A percentile compares a stretch with the other conserved stretches of the same genome.
Evolutionary conservation across 1,140 invertebrate genomes (phyloP).

Genomic region (Fopius arisanus): DNA sequence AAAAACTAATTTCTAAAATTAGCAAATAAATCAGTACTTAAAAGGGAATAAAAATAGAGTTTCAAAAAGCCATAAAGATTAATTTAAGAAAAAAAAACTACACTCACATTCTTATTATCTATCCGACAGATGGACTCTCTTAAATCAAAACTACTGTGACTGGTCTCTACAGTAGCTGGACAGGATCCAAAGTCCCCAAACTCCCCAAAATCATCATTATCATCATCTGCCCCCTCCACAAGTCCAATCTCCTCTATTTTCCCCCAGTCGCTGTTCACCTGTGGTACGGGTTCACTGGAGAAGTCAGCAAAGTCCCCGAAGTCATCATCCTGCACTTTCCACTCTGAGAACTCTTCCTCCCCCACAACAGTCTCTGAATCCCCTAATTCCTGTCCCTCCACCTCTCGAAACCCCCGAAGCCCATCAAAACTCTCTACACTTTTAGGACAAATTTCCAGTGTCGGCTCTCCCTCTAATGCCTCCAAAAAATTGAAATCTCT

Average conservation of each 20-base stretch:
- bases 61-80: background rate
- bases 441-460: background rate
- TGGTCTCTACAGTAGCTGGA: constrained; percentile 42
- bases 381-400: background rate
- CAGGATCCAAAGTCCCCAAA: constrained; percentile 67
- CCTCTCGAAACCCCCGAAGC: background rate
- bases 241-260: background rate
- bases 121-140: constrained; percentile 65
- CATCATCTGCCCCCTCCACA: constrained; percentile 30
- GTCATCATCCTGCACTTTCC: constrained; percentile 42
- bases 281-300: constrained; percentile 25
- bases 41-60: background rate
- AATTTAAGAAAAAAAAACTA: constrained; percentile 23
- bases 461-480: background rate
- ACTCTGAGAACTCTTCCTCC: constrained; percentile 9
- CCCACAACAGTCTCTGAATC: background rate
- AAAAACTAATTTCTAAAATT: too few relatives aligned
- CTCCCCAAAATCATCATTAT: constrained; percentile 68
- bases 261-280: constrained; percentile 15
- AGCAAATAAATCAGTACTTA: too few relatives aligned
- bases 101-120: constrained; percentile 63
- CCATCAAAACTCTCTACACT: background rate
- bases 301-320: constrained; percentile 58
- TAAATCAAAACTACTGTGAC: constrained; percentile 49
- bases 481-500: background rate